These are phyloP conservation scores for Isichthys henryi DNA, from an alignment of 2,113 vertebrate genomes.

Conservation along the genomic window DNA sequence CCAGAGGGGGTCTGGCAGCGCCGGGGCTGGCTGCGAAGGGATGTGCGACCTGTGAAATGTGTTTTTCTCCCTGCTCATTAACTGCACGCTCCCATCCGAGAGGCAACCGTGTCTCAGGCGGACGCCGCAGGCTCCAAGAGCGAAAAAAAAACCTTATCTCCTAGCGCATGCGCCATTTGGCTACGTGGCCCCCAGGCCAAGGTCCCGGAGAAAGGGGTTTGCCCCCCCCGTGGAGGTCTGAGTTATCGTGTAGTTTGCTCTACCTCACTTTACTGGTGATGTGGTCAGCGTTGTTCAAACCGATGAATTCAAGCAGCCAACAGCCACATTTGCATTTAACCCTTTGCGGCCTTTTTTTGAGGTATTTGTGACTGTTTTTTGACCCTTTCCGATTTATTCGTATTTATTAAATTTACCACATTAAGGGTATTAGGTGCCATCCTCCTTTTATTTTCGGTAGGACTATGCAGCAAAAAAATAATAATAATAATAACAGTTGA, in stretches of 20 bases:
- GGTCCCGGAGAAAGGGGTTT: neutral
- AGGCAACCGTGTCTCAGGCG: neutral
- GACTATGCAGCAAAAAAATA: neutral
- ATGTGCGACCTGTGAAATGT: slow-evolving; percentile 24
- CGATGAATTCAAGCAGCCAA: neutral
- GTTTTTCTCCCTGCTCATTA: slow-evolving; percentile 16
- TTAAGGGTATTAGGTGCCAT: neutral
- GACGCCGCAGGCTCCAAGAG: neutral
- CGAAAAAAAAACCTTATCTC: neutral
- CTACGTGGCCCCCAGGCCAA: neutral
- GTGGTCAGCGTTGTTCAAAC: neutral
- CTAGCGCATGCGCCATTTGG: neutral
- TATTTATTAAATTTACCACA: neutral
- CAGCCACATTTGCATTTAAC: neutral
- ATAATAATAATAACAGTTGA: neutral
- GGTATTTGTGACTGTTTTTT: neutral
- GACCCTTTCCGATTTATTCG: neutral
- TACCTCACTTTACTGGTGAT: neutral
- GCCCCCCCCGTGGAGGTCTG: neutral
- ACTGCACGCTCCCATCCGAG: neutral
- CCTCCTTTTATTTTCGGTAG: neutral
- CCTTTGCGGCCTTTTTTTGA: neutral
- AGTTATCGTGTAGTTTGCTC: neutral
- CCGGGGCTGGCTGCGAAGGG: slow-evolving; percentile 2
- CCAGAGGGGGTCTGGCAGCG: slow-evolving; percentile 48